Base-by-base conservation (phyloP, 2,888 invertebrate genomes). In the Heterodera filipjevi region DNA sequence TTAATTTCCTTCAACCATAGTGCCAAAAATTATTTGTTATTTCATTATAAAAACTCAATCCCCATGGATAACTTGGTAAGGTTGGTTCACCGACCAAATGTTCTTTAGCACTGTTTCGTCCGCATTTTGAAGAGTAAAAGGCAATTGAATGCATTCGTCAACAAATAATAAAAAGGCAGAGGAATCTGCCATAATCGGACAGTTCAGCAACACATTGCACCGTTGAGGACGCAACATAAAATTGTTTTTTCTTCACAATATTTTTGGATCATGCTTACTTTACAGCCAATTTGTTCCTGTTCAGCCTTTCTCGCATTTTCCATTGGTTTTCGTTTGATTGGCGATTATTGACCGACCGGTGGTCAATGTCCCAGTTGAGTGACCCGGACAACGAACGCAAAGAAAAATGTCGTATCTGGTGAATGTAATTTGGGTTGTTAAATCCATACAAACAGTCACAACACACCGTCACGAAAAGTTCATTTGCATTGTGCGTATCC, bases 171-270 rank as follows among this genome's bases (percentile, higher is more conserved):
- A 16, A 16, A 68, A 12, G 33, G 19, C 68, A 16, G 16, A 8
- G 59, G n/a, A 27, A 22, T 59, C 27, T 8, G 10, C 22, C 59
- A 59, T 27, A 19, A 59, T 10, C 27, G 27, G 59, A 27, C 59
- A 59, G 27, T n/a, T 59, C 68, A 68, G 68, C 33, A 35, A 19
- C 16, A 68, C 35, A 35, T 35, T 68, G 68, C 68, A 35, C 32
- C 68, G 32, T 35, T 68, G 68, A 8, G 68, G 68, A 33, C 68
- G 68, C 33, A 68, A 33, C 35, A 32, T 68, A 35, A 35, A 35
- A 68, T 19, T n/a, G 68, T 8, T 10, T 68, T 68, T 8, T 68
- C 6, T 14, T 68, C 22, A 1, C 10, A 68, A 68, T 6, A 8
- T 16, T 49, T 49, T 19, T 49, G 3, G 49, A 5, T 30, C 16